Evolutionary conservation across 1,140 invertebrate species (phyloP).

Genomic region (Sipha flava): DNA sequence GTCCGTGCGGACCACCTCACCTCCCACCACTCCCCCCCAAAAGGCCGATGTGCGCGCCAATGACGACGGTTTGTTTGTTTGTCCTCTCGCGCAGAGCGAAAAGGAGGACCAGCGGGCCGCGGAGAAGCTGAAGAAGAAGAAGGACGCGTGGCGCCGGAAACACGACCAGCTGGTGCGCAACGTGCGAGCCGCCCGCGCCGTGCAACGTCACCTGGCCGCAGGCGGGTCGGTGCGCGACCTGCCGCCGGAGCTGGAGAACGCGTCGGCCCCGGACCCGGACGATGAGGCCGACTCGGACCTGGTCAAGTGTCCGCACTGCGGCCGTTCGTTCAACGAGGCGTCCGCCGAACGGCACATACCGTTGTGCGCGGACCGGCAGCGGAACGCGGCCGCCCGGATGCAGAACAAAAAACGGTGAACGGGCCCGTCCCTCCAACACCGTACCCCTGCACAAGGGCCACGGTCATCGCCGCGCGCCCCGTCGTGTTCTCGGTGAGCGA

Average conservation of each 20-base stretch:
- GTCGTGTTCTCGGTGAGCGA: no score
- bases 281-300: conserved; percentile 63
- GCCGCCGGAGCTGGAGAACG: conserved; percentile 77
- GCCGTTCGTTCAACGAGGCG: conserved; percentile 71
- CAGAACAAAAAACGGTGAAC: conserved; percentile 2
- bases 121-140: conserved; percentile 44
- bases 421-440: no score
- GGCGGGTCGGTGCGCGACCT: conserved; percentile 80
- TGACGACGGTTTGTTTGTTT: no score
- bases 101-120: neutral
- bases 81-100: neutral
- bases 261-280: conserved; percentile 82
- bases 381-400: conserved; percentile 52
- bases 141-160: conserved; percentile 78
- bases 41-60: no score
- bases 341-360: conserved; percentile 91
- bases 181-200: conserved; percentile 79
- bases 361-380: conserved; percentile 72
- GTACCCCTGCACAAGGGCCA: no score
- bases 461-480: no score
- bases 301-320: conserved; percentile 83
- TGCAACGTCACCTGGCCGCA: conserved; percentile 71
- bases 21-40: no score
- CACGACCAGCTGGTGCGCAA: conserved; percentile 87
- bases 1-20: no score